Evolutionary conservation across 2,113 vertebrate genomes (phyloP).

Genomic region (Bagarius yarrelli): DNA sequence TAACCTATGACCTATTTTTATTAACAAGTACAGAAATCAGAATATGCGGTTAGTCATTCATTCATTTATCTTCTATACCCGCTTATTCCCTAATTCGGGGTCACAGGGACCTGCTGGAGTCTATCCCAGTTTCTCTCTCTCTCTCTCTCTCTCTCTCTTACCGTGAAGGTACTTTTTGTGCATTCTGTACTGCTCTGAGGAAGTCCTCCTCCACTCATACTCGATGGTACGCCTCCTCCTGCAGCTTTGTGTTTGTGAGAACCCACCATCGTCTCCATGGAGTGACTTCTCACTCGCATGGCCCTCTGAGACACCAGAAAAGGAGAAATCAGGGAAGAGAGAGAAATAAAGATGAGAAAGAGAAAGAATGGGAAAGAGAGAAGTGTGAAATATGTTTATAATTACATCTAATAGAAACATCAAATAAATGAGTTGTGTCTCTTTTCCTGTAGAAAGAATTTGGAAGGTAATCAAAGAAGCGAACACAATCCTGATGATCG

Average conservation of each 20-base stretch:
- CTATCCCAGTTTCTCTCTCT: no score
- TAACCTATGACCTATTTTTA: no score
- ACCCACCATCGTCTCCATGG: slow-evolving; percentile 97
- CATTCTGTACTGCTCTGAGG: slow-evolving; percentile 81
- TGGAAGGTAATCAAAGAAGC: no score
- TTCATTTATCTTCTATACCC: no score
- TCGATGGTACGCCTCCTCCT: slow-evolving; percentile 81
- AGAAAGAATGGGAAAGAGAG: no score
- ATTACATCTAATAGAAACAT: no score
- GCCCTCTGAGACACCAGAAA: slow-evolving; percentile 76
- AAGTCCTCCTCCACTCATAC: slow-evolving; percentile 86
- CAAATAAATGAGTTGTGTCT: neutral
- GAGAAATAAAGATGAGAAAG: neutral
- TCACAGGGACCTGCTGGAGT: no score
- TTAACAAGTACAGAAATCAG: no score
- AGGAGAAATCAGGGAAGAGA: neutral
- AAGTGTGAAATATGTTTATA: no score
- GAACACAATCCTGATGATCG: no score
- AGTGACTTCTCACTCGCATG: slow-evolving; percentile 95
- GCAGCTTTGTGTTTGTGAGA: slow-evolving; percentile 80
- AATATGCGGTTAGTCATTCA: no score
- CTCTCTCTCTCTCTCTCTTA: slow-evolving; percentile 62
- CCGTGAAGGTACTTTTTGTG: slow-evolving; percentile 76
- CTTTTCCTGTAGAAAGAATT: neutral
- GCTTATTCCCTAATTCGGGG: no score